A percentile compares a stretch with the other conserved stretches of the same genome.
Evolutionary conservation across 2,797 vertebrate species (phyloP).

Genomic region (Ceryle rudis): DNA sequence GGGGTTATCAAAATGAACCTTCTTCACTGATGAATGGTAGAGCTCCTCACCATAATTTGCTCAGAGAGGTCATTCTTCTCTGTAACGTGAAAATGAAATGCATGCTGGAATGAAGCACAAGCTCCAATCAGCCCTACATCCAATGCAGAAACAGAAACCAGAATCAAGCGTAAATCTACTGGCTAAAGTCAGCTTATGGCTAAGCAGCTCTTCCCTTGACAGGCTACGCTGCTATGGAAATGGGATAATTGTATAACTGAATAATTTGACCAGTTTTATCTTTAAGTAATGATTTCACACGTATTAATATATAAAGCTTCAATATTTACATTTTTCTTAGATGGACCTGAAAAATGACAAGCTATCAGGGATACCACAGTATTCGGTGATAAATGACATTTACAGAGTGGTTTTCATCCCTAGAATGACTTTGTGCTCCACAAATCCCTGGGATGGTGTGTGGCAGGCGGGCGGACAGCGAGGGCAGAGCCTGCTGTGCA

Average conservation of each 20-base stretch:
- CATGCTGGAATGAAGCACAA: conserved; percentile 8
- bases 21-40: conserved; percentile 25
- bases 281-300: conserved; percentile 66
- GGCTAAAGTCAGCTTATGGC: conserved; percentile 67
- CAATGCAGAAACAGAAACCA: conserved; percentile 17
- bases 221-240: conserved; percentile 66
- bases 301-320: conserved; percentile 63
- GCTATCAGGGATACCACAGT: neutral
- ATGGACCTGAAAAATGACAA: conserved; percentile 31
- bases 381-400: neutral
- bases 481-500: neutral
- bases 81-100: conserved; percentile 61
- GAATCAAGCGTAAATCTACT: conserved; percentile 62
- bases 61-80: conserved; percentile 60
- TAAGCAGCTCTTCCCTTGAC: conserved; percentile 74
- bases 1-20: conserved; percentile 51
- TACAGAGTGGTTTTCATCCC: neutral
- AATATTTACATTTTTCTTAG: conserved; percentile 69
- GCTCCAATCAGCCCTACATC: conserved; percentile 25
- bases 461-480: neutral
- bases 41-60: conserved; percentile 29
- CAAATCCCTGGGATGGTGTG: neutral
- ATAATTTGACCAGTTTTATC: conserved; percentile 74
- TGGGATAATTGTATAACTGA: conserved; percentile 65
- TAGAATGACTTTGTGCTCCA: neutral